A percentile compares a stretch with the other conserved stretches of the same genome.
Evolutionary conservation across 2,113 vertebrate species (phyloP).

Genomic region (Sturnira hondurensis): DNA sequence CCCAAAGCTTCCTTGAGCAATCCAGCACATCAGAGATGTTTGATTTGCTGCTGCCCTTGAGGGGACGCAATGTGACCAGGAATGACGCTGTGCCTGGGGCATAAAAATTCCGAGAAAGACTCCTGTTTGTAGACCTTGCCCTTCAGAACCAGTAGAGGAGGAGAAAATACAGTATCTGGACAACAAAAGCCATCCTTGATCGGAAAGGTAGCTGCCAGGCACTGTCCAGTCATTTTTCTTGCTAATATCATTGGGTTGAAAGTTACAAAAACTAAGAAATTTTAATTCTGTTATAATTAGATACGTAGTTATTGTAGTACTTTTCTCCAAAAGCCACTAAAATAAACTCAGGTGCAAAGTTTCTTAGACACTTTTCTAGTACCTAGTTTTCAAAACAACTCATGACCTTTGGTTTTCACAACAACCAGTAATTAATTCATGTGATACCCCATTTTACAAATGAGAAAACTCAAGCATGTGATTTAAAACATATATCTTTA

Average conservation of each 20-base stretch:
- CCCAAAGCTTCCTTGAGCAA: neutral
- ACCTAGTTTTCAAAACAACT: neutral
- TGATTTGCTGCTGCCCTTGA: constrained; percentile 36
- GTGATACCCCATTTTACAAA: neutral
- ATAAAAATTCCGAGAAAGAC: constrained; percentile 36
- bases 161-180: neutral
- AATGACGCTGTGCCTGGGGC: neutral
- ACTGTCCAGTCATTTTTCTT: neutral
- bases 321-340: neutral
- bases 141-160: neutral
- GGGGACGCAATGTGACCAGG: constrained; percentile 1
- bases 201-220: neutral
- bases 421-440: neutral
- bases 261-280: neutral
- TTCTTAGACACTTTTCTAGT: neutral
- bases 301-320: neutral
- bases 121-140: neutral
- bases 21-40: neutral
- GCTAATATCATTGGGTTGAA: neutral
- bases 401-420: neutral
- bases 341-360: neutral
- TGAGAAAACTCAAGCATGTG: neutral
- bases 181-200: neutral
- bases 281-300: neutral
- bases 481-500: neutral